These are phyloP conservation scores for Cyprichromis sp. DNA, from an alignment of 2,113 vertebrate species.

Conservation along the genomic window DNA sequence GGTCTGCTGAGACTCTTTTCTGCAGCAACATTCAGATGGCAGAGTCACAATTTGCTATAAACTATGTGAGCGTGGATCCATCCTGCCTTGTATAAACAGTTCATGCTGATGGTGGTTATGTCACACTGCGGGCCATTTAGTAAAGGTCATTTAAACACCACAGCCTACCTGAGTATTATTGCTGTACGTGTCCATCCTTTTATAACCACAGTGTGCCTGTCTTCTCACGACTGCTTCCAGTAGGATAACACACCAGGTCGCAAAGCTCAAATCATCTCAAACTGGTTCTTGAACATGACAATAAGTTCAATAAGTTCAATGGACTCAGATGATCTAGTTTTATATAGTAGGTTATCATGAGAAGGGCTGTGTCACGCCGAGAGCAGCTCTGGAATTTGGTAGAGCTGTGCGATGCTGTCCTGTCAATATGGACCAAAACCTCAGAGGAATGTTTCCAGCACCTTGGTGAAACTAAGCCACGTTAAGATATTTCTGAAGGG, in stretches of 20 bases:
- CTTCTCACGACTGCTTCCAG: background rate
- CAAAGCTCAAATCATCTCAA: background rate
- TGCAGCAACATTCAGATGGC: background rate
- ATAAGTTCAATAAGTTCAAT: background rate
- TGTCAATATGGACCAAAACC: background rate
- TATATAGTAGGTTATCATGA: conserved; percentile 58
- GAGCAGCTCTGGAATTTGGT: background rate
- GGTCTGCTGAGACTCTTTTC: background rate
- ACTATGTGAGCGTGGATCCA: background rate
- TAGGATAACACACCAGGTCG: background rate
- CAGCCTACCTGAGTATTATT: background rate
- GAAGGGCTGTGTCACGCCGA: background rate
- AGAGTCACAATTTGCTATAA: background rate
- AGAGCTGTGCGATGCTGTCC: background rate
- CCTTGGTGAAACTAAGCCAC: background rate
- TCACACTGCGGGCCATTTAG: background rate
- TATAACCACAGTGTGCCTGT: background rate
- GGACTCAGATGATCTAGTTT: background rate
- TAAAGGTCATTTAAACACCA: background rate
- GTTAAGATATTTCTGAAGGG: background rate
- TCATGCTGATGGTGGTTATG: background rate
- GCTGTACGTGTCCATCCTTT: background rate
- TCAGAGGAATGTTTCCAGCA: background rate
- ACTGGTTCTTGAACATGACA: background rate
- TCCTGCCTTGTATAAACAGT: accelerated